Evolutionary conservation across 2,888 invertebrate species (phyloP).

Genomic region (Meteorus cinctellus): DNA sequence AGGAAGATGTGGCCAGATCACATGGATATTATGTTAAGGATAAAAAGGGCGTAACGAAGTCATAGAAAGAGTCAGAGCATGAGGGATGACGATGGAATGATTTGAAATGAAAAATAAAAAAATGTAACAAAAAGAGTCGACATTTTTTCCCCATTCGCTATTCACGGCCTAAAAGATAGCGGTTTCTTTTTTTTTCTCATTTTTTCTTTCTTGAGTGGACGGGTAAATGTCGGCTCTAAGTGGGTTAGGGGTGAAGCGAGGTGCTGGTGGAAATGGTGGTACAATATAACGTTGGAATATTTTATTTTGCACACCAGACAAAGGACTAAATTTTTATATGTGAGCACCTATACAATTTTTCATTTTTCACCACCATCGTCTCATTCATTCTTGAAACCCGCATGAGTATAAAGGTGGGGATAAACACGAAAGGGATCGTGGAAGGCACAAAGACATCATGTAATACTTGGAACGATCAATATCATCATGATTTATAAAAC

Average conservation of each 20-base stretch:
- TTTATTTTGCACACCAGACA: constrained; percentile 35
- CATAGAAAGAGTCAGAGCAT: constrained; percentile 36
- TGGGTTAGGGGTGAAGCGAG: constrained; percentile 27
- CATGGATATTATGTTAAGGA: constrained; percentile 21
- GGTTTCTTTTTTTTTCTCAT: constrained; percentile 5
- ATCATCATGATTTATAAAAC: too few species aligned
- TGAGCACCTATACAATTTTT: constrained; percentile 24
- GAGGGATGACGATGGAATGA: constrained; percentile 1
- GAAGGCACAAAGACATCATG: background rate
- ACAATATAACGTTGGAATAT: constrained; percentile 33
- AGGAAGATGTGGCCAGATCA: background rate
- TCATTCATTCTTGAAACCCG: constrained; percentile 7
- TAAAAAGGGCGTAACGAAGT: constrained; percentile 29
- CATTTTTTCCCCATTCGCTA: constrained; percentile 35
- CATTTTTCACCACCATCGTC: constrained; percentile 4
- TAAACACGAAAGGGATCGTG: background rate
- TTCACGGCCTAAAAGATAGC: constrained; percentile 16
- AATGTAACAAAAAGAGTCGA: constrained; percentile 33
- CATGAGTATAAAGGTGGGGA: background rate
- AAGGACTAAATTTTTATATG: constrained; percentile 27
- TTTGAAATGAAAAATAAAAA: constrained; percentile 21
- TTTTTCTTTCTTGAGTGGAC: constrained; percentile 28
- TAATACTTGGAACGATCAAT: too few species aligned
- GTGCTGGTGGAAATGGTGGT: background rate
- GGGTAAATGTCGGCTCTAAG: constrained; percentile 41